Evolutionary conservation across 2,888 invertebrate genomes (phyloP), one percentile per base, ranked within the genome.

Genomic region (Caenorhabditis sp.): DNA sequence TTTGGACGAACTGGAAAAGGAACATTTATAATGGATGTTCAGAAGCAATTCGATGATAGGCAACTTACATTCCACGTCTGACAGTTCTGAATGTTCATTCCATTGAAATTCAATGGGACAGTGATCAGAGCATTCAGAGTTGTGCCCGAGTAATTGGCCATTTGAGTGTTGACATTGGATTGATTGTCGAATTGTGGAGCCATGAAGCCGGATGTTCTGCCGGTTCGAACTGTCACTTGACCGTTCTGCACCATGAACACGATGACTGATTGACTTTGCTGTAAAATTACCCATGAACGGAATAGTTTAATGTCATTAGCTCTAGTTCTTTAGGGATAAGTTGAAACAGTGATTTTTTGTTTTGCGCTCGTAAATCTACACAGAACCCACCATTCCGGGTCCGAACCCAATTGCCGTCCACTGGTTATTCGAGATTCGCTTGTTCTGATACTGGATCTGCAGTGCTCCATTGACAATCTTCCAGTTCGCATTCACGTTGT

Each of bases 351-450:
- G n/a, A n/a, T n/a, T n/a, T n/a, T n/a, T n/a, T n/a, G n/a, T n/a
- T n/a, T n/a, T n/a, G n/a, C n/a, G n/a, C n/a, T n/a, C n/a, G n/a
- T n/a, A n/a, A n/a, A n/a, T n/a, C n/a, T n/a, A n/a, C n/a, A n/a
- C n/a, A n/a, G n/a, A n/a, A n/a, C 79, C 62, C 35, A 77, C 77
- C 77, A 76, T 78, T 62, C 60, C 69, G 1, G 71, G 60, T 51
- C 82, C 82, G 28, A 82, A 82, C 15, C 71, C 82, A n/a, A 82
- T 72, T 1, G 77, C 82, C 6, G 82, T 82, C 77, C 77, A 82
- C 53, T 82, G 70, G 69, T 82, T 78, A 55, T 82, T 82, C 15
- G 47, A 58, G n/a, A 82, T 47, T 24, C 50, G 18, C 11, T 18
- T 32, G 28, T 82, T 71, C 26, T 70, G 70, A 51, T 72, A 81